Conservation (phyloP, 2,888 invertebrate species). For the Spilarctia lutea region DNA sequence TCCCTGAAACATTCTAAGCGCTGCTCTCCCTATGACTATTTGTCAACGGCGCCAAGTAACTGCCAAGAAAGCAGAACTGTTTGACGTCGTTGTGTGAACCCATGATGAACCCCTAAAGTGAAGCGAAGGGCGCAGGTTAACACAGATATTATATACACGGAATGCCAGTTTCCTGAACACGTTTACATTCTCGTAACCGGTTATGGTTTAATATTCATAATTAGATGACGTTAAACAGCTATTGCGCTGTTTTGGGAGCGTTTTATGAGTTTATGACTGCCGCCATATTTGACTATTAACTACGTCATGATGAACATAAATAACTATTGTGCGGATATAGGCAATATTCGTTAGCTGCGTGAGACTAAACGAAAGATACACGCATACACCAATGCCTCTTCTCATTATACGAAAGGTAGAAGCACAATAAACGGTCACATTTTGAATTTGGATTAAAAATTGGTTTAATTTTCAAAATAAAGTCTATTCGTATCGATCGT, state of each 20-base stretch:
- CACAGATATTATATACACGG: background rate
- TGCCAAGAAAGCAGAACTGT: background rate
- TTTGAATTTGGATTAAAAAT: background rate
- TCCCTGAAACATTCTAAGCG: background rate
- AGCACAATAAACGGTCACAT: background rate
- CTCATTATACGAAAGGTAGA: background rate
- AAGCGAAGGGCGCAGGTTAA: background rate
- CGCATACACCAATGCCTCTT: background rate
- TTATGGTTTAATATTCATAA: slow-evolving; percentile 4
- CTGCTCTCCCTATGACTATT: background rate
- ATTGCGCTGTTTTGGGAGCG: background rate
- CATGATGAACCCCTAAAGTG: background rate
- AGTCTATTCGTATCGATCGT: too few species aligned
- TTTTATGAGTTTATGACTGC: background rate
- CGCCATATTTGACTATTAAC: background rate
- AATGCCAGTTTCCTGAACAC: background rate
- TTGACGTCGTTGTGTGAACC: background rate
- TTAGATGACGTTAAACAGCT: background rate
- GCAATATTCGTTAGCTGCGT: background rate
- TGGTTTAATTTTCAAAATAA: too few species aligned
- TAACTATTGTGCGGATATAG: background rate
- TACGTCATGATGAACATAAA: background rate
- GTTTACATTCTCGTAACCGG: background rate
- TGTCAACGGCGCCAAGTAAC: background rate
- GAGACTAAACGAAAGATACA: background rate